These are phyloP conservation scores for Eretmocerus hayati DNA, from an alignment of 2,888 invertebrate genomes.

Conservation along the genomic window DNA sequence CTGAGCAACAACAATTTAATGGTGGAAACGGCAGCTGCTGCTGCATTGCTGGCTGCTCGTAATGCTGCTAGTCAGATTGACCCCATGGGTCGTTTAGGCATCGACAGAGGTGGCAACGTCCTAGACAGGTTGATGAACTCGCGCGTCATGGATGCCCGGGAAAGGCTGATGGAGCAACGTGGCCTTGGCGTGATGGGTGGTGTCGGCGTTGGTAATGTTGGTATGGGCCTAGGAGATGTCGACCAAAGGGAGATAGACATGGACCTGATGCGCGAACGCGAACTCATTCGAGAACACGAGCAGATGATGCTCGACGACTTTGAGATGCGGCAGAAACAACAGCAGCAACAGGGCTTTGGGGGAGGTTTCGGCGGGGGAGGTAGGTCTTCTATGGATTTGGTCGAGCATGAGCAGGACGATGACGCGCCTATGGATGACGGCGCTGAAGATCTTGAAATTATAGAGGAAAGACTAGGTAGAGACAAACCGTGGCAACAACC, in stretches of 20 bases:
- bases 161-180: too few relatives aligned
- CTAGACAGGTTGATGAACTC: background rate
- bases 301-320: background rate
- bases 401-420: background rate
- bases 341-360: constrained; percentile 1
- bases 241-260: background rate
- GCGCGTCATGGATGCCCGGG: background rate
- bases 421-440: constrained; percentile 11
- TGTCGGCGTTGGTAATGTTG: background rate
- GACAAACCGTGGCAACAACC: background rate
- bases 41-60: too few relatives aligned
- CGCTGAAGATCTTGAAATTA: constrained; percentile 16
- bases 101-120: too few relatives aligned
- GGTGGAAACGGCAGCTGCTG: too few relatives aligned
- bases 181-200: too few relatives aligned
- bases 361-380: background rate
- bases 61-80: too few relatives aligned
- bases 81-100: too few relatives aligned
- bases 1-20: background rate
- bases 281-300: background rate
- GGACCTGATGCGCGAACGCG: constrained; percentile 1
- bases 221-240: background rate
- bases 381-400: constrained; percentile 1
- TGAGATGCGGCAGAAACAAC: constrained; percentile 1
- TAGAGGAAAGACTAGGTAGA: constrained; percentile 16